These are phyloP conservation scores for Pachyuromys duprasi DNA, from an alignment of 2,797 vertebrate species.

Conservation along the genomic window DNA sequence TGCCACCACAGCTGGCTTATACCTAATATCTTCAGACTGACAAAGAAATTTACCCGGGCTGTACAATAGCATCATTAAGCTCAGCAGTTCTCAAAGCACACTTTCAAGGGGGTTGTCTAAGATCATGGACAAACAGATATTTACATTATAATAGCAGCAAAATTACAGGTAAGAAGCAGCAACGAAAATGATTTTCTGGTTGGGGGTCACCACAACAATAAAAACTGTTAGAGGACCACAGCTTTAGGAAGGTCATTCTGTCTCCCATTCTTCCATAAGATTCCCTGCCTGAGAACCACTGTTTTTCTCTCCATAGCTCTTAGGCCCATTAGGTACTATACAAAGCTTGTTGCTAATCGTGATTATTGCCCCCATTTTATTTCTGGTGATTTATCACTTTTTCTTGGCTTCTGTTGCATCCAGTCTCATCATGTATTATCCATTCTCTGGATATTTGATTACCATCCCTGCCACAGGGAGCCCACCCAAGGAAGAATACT, in stretches of 20 bases:
- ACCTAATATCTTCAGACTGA: not conserved
- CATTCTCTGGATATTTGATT: not conserved
- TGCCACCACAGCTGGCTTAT: not conserved
- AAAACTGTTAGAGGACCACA: not conserved
- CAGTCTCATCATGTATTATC: not conserved
- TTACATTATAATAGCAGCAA: not conserved
- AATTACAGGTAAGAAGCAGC: not conserved
- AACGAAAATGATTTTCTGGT: not conserved
- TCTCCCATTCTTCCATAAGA: too few relatives aligned
- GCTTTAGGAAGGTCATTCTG: too few relatives aligned
- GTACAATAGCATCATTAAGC: not conserved
- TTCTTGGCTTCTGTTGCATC: not conserved
- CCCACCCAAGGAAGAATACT: not conserved
- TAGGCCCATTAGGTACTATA: not conserved
- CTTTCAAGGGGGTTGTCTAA: not conserved
- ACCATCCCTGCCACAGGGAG: not conserved
- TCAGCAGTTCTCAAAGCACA: not conserved
- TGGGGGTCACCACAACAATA: not conserved
- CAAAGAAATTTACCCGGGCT: not conserved
- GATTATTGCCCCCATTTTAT: not conserved
- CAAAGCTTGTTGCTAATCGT: not conserved
- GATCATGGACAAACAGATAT: not conserved
- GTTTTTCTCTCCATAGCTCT: not conserved
- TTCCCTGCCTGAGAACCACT: not conserved
- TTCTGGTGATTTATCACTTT: not conserved